A percentile compares a stretch with the other conserved stretches of the same genome.
Evolutionary conservation across 1,140 invertebrate genomes (phyloP).

Genomic region (Neodiprion pinetum): DNA sequence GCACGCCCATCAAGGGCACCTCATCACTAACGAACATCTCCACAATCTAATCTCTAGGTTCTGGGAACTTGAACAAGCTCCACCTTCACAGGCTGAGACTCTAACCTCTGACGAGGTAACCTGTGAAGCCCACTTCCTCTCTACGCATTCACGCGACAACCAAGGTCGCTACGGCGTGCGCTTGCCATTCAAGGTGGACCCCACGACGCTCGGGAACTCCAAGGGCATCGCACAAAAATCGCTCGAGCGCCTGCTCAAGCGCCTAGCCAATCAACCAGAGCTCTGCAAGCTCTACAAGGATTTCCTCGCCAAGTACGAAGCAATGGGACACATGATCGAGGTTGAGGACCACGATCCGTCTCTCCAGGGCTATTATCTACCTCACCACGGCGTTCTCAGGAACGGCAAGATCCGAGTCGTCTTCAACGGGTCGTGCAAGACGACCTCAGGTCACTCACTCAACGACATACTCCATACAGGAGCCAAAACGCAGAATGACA

Average conservation of each 20-base stretch:
- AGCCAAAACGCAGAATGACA: constrained; percentile 11
- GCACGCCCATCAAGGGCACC: not conserved
- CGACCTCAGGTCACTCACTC: constrained; percentile 12
- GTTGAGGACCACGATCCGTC: not conserved
- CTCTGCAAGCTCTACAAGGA: not conserved
- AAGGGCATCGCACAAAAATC: constrained; percentile 24
- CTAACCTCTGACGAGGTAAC: constrained; percentile 29
- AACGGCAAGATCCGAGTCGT: constrained; percentile 19
- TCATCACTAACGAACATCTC: not conserved
- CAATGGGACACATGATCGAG: constrained; percentile 29
- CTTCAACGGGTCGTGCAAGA: not conserved
- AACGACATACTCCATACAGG: constrained; percentile 19
- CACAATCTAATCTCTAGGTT: constrained; percentile 25
- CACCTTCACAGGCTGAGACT: constrained; percentile 15
- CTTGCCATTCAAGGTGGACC: not conserved
- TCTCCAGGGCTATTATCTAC: constrained; percentile 19
- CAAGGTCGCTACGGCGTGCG: constrained; percentile 19
- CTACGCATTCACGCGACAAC: not conserved
- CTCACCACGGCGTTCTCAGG: constrained; percentile 29
- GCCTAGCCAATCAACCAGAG: not conserved
- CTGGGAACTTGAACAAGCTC: constrained; percentile 38
- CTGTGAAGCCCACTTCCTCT: constrained; percentile 15
- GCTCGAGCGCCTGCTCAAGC: constrained; percentile 20
- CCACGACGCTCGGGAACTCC: constrained; percentile 25
- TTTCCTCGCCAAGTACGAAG: constrained; percentile 31